Percentiles rank a stretch among this genome's conserved stretches.
Evolutionary conservation across 2,113 vertebrate genomes (phyloP).

Genomic region (Corydoras maculifer): DNA sequence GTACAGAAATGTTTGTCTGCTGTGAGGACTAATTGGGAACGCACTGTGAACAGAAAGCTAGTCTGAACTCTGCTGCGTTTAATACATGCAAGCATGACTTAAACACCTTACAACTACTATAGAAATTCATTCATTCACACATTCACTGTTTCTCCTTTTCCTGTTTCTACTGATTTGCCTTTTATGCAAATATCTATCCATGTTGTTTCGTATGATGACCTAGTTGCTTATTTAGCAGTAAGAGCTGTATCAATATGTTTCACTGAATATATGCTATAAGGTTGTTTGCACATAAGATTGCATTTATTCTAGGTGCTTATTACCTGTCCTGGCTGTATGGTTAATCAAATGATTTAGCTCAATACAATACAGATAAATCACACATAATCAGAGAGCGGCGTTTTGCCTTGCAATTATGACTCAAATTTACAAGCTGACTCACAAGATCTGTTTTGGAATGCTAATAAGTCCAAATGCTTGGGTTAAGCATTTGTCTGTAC

Average conservation of each 20-base stretch:
- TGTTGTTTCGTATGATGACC: background rate
- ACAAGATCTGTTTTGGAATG: slow-evolving; percentile 8
- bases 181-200: slow-evolving; percentile 21
- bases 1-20: too few relatives aligned
- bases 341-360: slow-evolving; percentile 17
- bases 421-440: slow-evolving; percentile 17
- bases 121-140: background rate
- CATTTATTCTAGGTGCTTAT: too few relatives aligned
- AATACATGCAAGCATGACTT: background rate
- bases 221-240: too few relatives aligned
- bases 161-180: slow-evolving; percentile 29
- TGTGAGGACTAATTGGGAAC: too few relatives aligned
- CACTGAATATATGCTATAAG: too few relatives aligned
- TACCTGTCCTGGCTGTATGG: too few relatives aligned
- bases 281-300: too few relatives aligned
- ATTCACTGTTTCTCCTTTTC: slow-evolving; percentile 4
- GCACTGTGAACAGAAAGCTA: background rate
- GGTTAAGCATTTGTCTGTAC: background rate
- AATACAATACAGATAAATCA: slow-evolving; percentile 1
- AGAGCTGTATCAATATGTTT: too few relatives aligned
- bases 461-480: background rate
- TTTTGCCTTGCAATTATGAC: slow-evolving; percentile 4
- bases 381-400: background rate
- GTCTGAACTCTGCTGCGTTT: background rate
- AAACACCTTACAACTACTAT: background rate